Conservation (phyloP, 2,888 invertebrate species). For the Tinea pellionella region DNA sequence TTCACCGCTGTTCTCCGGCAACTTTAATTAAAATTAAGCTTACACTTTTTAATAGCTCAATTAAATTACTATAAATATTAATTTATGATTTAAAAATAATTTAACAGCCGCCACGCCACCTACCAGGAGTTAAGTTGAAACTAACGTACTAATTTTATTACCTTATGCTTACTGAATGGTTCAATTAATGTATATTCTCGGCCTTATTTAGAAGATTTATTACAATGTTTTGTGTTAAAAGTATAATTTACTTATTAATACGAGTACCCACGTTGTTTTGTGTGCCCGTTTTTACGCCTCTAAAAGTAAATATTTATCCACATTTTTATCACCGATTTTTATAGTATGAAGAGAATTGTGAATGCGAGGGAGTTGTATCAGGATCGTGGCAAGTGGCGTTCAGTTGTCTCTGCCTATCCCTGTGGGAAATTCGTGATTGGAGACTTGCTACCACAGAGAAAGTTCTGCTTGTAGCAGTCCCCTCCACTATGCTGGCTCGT, state of each 20-base stretch:
- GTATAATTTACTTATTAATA: neutral
- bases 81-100: constrained; percentile 24
- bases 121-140: constrained; percentile 17
- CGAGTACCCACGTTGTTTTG: no score
- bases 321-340: no score
- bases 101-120: constrained; percentile 18
- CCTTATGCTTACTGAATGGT: constrained; percentile 13
- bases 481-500: no score
- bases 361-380: no score
- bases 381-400: no score
- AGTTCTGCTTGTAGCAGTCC: no score
- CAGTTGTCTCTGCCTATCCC: no score
- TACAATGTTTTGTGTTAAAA: neutral
- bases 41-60: constrained; percentile 28
- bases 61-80: constrained; percentile 25
- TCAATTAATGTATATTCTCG: constrained; percentile 12
- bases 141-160: constrained; percentile 16
- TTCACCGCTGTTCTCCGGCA: neutral
- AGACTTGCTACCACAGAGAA: no score
- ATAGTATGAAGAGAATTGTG: no score
- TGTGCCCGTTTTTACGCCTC: no score
- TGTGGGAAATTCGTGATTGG: no score
- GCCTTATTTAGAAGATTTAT: constrained; percentile 12
- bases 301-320: no score
- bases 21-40: constrained; percentile 15